phyloP scores from a whole-genome alignment of 30 jellyfish, hydroid and myxozoan genomes.

The Hydra vulgaris region DNA sequence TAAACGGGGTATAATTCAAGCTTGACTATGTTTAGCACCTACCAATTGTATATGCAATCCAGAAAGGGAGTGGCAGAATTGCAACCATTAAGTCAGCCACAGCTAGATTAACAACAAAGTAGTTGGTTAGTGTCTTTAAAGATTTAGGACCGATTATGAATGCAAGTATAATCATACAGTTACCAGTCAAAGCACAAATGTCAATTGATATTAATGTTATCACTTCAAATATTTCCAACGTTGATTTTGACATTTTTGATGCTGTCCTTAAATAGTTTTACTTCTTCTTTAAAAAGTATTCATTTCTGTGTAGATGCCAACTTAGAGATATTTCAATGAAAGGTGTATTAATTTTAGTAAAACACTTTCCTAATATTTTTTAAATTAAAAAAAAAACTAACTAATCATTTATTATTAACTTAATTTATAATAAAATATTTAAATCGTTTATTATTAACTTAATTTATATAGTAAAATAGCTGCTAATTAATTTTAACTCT shows the following conservation, averaged over 20 bases:
- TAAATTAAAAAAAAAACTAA: too few species aligned
- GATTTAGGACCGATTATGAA: slow-evolving; percentile 30
- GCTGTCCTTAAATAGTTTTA: too few species aligned
- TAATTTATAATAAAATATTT: too few species aligned
- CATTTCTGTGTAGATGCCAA: not conserved
- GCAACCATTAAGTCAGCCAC: slow-evolving; percentile 48
- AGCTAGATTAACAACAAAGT: slow-evolving; percentile 35
- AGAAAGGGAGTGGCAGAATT: slow-evolving; percentile 31
- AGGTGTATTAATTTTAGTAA: too few species aligned
- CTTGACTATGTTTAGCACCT: too few species aligned
- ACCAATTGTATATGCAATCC: slow-evolving; percentile 37
- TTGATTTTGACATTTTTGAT: slow-evolving; percentile 5
- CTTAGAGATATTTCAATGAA: too few species aligned
- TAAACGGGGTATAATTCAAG: too few species aligned
- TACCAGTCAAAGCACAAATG: slow-evolving; percentile 25
- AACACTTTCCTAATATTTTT: too few species aligned
- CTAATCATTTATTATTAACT: too few species aligned
- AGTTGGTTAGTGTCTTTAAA: slow-evolving; percentile 26
- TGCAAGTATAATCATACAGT: slow-evolving; percentile 33
- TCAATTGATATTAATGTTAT: slow-evolving; percentile 8
- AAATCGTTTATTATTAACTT: too few species aligned
- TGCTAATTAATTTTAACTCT: too few species aligned
- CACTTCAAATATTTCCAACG: slow-evolving; percentile 17
- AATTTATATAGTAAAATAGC: too few species aligned
- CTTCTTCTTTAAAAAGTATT: not conserved